Conservation (phyloP, 2,797 vertebrate species). For the Geotrypetes seraphini region DNA sequence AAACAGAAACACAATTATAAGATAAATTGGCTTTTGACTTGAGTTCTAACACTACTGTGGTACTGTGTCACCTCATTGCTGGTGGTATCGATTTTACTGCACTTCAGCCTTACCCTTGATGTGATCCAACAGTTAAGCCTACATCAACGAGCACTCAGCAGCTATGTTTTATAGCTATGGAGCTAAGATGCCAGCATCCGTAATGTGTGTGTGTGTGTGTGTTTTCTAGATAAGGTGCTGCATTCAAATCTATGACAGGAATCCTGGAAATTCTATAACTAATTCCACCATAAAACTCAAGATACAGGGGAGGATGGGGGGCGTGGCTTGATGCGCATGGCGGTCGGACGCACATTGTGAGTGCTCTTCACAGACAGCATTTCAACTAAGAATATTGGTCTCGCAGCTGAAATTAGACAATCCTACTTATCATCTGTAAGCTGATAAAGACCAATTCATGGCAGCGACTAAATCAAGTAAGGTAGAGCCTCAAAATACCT, state of each 20-base stretch:
- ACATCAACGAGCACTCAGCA: neutral
- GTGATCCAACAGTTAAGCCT: constrained; percentile 7
- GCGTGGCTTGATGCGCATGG: too few relatives aligned
- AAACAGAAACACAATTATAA: neutral
- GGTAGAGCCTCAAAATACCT: too few relatives aligned
- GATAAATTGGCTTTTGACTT: neutral
- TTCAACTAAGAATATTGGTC: too few relatives aligned
- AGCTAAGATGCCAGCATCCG: neutral
- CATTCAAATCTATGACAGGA: neutral
- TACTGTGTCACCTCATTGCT: neutral
- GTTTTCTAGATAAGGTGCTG: constrained; percentile 1
- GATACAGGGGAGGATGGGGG: too few relatives aligned
- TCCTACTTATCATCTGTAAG: too few relatives aligned
- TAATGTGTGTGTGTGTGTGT: neutral
- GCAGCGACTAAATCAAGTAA: too few relatives aligned
- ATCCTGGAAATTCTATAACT: too few relatives aligned
- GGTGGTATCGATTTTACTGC: neutral
- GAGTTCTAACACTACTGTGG: neutral
- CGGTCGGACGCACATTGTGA: too few relatives aligned
- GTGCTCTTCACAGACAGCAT: too few relatives aligned
- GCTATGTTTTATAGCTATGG: neutral
- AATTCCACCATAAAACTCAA: too few relatives aligned
- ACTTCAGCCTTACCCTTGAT: neutral
- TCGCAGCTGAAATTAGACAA: too few relatives aligned
- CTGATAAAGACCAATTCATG: too few relatives aligned